Conservation (phyloP, 2,113 vertebrate species). For the Amblyopsis rosae region DNA sequence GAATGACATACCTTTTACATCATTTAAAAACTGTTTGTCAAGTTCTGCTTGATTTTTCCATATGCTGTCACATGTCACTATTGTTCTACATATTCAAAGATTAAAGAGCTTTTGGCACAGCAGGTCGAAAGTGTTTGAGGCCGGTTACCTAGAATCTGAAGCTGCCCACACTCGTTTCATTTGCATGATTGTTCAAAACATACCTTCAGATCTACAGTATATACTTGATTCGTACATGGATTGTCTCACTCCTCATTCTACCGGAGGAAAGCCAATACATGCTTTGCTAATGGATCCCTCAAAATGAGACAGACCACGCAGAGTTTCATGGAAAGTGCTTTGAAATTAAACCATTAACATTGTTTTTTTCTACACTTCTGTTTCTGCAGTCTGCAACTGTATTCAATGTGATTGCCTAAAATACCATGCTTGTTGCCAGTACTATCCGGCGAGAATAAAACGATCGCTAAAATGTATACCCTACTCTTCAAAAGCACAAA, state of each 20-base stretch:
- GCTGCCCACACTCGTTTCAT: constrained; percentile 12
- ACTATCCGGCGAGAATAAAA: neutral
- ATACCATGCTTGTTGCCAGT: neutral
- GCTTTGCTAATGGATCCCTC: constrained; percentile 47
- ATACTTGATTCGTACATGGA: constrained; percentile 35
- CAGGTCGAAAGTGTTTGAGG: too few relatives aligned
- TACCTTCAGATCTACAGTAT: constrained; percentile 38
- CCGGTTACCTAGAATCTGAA: too few relatives aligned
- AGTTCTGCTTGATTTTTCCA: too few relatives aligned
- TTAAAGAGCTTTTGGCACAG: too few relatives aligned
- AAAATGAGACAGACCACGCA: constrained; percentile 43
- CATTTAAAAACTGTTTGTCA: neutral
- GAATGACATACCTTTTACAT: neutral
- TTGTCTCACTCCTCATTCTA: constrained; percentile 43
- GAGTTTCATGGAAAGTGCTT: constrained; percentile 44
- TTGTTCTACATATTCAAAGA: too few relatives aligned
- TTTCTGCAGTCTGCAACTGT: neutral
- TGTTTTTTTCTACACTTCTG: constrained; percentile 14
- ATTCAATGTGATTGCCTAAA: neutral
- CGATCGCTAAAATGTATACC: too few relatives aligned
- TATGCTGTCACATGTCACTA: too few relatives aligned
- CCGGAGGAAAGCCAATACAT: constrained; percentile 35
- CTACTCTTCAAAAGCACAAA: too few relatives aligned
- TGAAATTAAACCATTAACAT: constrained; percentile 49
- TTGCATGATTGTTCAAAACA: constrained; percentile 7